These are phyloP conservation scores for Hyles lineata DNA, from an alignment of 2,888 invertebrate species.

Conservation along the genomic window DNA sequence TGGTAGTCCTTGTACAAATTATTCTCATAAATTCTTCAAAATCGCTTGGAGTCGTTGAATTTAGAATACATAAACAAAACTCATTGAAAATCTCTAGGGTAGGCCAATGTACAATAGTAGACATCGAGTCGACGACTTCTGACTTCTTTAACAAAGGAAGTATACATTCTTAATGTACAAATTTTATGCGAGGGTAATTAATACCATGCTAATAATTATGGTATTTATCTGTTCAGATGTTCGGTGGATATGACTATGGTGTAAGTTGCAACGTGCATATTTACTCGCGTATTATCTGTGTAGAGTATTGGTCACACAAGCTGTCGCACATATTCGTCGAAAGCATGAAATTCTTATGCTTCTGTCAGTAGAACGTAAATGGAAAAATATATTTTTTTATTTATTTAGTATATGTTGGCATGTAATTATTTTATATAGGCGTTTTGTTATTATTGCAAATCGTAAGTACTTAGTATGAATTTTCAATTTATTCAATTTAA, in stretches of 20 bases:
- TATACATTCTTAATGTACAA: too few species aligned
- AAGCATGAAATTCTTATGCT: conserved; percentile 2
- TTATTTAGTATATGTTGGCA: not conserved
- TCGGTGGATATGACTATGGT: conserved; percentile 84
- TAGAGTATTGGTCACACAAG: conserved; percentile 2
- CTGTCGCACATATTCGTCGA: not conserved
- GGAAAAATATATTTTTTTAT: not conserved
- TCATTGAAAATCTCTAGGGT: too few species aligned
- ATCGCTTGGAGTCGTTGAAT: too few species aligned
- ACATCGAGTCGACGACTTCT: too few species aligned
- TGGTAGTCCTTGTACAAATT: too few species aligned
- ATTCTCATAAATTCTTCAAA: too few species aligned
- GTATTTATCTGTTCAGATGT: conserved; percentile 80
- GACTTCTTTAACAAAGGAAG: too few species aligned
- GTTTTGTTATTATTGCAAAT: not conserved
- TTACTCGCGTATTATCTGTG: conserved; percentile 46
- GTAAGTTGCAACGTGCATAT: conserved; percentile 73
- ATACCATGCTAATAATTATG: conserved; percentile 22
- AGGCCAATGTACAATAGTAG: too few species aligned
- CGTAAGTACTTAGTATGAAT: not conserved
- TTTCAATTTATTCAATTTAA: not conserved
- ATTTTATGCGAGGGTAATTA: too few species aligned
- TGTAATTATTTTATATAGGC: not conserved
- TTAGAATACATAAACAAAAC: too few species aligned
- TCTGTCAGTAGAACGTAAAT: not conserved